Evolutionary conservation across 2,888 invertebrate species (phyloP).

Genomic region (Drosophila gaucha): DNA sequence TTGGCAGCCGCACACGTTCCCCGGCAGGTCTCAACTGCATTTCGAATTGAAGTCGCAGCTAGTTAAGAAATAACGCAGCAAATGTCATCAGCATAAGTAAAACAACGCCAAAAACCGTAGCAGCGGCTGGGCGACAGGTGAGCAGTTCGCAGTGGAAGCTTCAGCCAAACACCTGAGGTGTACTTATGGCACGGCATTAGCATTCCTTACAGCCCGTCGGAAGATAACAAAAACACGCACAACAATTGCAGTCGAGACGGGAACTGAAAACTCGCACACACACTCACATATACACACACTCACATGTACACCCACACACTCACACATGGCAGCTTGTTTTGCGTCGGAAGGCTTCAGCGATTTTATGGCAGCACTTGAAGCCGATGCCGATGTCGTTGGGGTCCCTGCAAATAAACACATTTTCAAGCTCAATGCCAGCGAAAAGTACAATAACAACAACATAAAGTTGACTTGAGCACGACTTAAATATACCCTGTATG

Average conservation of each 20-base stretch:
- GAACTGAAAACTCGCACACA: background rate
- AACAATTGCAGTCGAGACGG: constrained; percentile 61
- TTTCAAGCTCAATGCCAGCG: constrained; percentile 78
- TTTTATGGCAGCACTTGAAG: constrained; percentile 76
- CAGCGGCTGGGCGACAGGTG: background rate
- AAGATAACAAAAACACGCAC: constrained; percentile 77
- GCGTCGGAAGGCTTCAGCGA: constrained; percentile 73
- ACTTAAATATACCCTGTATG: background rate
- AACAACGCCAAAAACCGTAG: constrained; percentile 22
- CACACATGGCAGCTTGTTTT: constrained; percentile 63
- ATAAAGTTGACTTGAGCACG: background rate
- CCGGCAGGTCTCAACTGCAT: constrained; percentile 34
- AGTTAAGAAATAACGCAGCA: constrained; percentile 70
- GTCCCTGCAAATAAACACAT: constrained; percentile 76
- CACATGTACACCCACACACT: constrained; percentile 1
- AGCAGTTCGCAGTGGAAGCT: background rate
- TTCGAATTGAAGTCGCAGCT: constrained; percentile 62
- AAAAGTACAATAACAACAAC: constrained; percentile 32
- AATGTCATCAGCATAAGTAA: constrained; percentile 66
- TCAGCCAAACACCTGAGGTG: constrained; percentile 67
- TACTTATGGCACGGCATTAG: constrained; percentile 73
- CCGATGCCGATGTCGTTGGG: constrained; percentile 42
- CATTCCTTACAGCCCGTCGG: constrained; percentile 71
- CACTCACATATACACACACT: constrained; percentile 14
- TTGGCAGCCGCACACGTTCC: constrained; percentile 71